Conservation (phyloP, 2,797 vertebrate species). For the Falco berigora region DNA sequence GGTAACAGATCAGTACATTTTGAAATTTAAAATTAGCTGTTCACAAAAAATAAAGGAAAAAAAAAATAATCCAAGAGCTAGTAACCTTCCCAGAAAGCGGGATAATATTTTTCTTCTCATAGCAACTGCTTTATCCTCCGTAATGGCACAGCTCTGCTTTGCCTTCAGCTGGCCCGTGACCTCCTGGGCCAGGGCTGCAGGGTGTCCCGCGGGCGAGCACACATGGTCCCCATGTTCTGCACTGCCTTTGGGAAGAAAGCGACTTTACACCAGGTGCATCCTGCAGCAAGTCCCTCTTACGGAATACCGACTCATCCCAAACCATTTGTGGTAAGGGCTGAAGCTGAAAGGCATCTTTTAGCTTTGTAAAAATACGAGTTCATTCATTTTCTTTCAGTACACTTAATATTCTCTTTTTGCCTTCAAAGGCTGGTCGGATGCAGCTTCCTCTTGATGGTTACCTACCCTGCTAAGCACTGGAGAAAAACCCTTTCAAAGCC, state of each 20-base stretch:
- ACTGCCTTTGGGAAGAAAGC: background rate
- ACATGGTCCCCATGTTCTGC: background rate
- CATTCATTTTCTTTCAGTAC: background rate
- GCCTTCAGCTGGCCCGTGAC: background rate
- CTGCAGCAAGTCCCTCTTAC: background rate
- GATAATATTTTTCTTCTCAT: background rate
- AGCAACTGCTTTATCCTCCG: background rate
- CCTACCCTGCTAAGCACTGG: background rate
- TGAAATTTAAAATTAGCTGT: background rate
- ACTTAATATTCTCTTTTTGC: background rate
- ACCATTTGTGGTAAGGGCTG: rapidly evolving
- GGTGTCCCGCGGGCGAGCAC: background rate
- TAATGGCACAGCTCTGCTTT: background rate
- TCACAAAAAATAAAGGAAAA: background rate
- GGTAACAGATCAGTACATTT: background rate
- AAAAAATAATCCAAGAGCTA: background rate
- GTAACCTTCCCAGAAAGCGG: background rate
- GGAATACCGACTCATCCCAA: background rate
- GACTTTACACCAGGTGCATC: background rate
- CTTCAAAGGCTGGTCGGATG: background rate
- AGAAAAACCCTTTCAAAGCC: background rate
- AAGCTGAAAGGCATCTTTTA: background rate
- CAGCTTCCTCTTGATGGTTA: background rate
- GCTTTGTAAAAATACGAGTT: background rate
- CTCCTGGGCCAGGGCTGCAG: rapidly evolving